Conservation (phyloP, 2,113 vertebrate genomes). For the Actenoides hombroni region DNA sequence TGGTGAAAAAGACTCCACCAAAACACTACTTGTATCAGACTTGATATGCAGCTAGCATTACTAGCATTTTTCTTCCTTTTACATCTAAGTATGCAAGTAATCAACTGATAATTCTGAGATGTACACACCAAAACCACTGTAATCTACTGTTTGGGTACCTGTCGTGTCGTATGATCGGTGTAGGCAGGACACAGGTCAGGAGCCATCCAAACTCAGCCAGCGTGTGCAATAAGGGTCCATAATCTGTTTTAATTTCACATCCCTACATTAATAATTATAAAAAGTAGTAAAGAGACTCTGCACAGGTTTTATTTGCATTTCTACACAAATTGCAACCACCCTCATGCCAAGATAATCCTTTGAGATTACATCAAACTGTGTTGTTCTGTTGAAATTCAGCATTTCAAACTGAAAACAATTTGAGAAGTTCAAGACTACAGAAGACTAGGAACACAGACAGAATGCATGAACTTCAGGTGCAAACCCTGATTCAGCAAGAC, state of each 20-base stretch:
- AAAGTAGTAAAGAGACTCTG: constrained; percentile 46
- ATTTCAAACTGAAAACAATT: not conserved
- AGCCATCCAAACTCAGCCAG: constrained; percentile 97
- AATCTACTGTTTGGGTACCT: constrained; percentile 75
- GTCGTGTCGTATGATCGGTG: constrained; percentile 90
- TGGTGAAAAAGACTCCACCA: not conserved
- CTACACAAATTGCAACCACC: not conserved
- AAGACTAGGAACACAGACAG: not conserved
- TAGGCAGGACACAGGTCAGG: constrained; percentile 92
- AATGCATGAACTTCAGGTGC: not conserved
- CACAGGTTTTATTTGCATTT: constrained; percentile 1
- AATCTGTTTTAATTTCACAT: constrained; percentile 91
- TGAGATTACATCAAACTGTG: not conserved
- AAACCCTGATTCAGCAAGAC: not conserved
- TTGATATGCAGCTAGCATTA: not conserved
- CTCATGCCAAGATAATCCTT: not conserved
- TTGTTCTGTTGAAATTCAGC: not conserved
- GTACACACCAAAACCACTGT: not conserved
- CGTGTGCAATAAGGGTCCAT: constrained; percentile 92
- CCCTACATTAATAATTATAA: constrained; percentile 78
- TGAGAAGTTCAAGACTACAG: not conserved
- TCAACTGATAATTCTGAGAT: not conserved
- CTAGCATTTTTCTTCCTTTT: not conserved
- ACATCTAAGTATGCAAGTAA: not conserved
- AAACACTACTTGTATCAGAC: not conserved